Base-by-base conservation (phyloP, 2,113 vertebrate species). In the Danionella cerebrum region DNA sequence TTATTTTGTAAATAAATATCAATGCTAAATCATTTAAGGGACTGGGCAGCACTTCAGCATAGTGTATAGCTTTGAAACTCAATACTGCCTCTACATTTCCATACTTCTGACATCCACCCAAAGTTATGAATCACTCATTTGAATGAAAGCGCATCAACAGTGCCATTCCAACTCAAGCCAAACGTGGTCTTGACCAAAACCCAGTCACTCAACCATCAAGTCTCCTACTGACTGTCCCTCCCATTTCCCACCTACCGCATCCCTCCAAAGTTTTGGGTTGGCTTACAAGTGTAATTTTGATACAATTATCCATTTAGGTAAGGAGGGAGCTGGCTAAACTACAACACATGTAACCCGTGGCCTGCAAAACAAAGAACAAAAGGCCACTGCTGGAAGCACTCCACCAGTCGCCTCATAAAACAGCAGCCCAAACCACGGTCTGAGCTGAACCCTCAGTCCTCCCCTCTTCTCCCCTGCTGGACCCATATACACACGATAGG, bases 331-430 rank as follows among this genome's bases (percentile, higher is more conserved):
- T 62, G 68, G 75, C 69, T 77, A 77, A 76, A 78, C 72, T 69
- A 60, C 79, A 76, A 76, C 79, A 80, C 45, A 76, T 78, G 74
- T 65, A 76, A 52, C 66, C 35, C 67, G 18, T 71, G 13, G 70
- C 74, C 38, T 42, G 53, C 62, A 70, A 76, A n/a, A 74, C 65
- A 78, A 80, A 78, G 70, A 78, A 78, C 76, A 73, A 80, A 74
- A 53, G 64, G 53, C 52, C 22, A 27, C 54, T 39, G 58, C 27
- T 75, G 74, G 58, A 73, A 68, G 41, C 47, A 68, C 42, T 71
- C 67, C 72, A 69, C 51, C 58, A 70, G 50, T 42, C 54, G 69
- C 70, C 51, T 48, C 21, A 70, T 70, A 70, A 70, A 73, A 76
- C 29, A 50, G 35, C 39, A 65, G 70, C 47, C 45, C 52, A 52